Percentiles rank a stretch among this genome's conserved stretches.
phyloP scores from a whole-genome alignment of 1,140 invertebrate species.

The Sarcophaga peregrina region DNA sequence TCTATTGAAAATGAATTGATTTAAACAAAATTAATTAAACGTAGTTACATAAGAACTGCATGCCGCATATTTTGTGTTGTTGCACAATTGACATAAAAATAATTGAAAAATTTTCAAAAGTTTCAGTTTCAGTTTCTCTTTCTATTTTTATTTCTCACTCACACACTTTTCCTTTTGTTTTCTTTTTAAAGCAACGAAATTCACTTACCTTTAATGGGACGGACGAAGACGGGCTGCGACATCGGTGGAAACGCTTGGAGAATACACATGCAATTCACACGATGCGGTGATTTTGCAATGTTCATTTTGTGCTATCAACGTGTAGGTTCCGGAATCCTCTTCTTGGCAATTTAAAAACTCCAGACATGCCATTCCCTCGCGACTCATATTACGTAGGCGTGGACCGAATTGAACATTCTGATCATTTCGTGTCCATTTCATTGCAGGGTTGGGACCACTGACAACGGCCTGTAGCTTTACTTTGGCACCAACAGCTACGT shows the following conservation, averaged over 20 bases:
- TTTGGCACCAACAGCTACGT: constrained; percentile 62
- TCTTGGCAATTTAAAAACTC: constrained; percentile 67
- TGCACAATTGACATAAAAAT: neutral
- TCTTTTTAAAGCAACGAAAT: too few relatives aligned
- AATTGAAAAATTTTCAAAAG: neutral
- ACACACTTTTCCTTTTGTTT: neutral
- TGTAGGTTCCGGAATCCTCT: constrained; percentile 66
- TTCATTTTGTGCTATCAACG: constrained; percentile 68
- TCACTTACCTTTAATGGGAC: constrained; percentile 64
- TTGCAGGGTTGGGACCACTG: constrained; percentile 58
- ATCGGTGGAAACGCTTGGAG: constrained; percentile 59
- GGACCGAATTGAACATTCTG: constrained; percentile 59
- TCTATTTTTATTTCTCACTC: neutral
- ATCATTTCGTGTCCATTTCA: constrained; percentile 64
- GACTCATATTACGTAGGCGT: constrained; percentile 60
- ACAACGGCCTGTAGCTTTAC: constrained; percentile 64
- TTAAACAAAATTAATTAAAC: constrained; percentile 43
- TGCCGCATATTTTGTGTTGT: neutral
- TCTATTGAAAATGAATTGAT: constrained; percentile 52
- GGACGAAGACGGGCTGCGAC: constrained; percentile 62
- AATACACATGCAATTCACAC: constrained; percentile 67
- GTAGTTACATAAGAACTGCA: constrained; percentile 23
- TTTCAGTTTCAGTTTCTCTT: too few relatives aligned
- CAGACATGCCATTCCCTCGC: constrained; percentile 68
- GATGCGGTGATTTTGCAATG: constrained; percentile 69